Evolutionary conservation across 2,113 vertebrate genomes (phyloP), one percentile per base, ranked within the genome.

Genomic region (Seriola rivoliana): DNA sequence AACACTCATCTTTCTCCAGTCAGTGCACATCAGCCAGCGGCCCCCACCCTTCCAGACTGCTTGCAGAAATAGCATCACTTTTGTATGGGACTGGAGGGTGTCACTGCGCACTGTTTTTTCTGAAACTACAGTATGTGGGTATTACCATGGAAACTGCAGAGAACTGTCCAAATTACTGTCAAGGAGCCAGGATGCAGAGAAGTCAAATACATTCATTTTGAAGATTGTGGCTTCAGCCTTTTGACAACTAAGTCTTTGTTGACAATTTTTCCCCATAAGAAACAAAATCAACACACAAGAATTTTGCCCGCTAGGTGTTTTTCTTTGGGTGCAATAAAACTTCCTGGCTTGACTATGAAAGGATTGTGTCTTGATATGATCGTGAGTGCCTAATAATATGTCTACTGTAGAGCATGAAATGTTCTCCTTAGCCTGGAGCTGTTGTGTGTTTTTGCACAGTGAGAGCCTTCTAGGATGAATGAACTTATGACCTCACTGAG

Each of bases 81-180:
- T 65, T 75, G 29, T 73, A 66, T 85, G 63, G 75, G 63, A 82
- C 79, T 67, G 74, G 55, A 63, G 83, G 59, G 71, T 79, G 50
- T 55, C 68, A 65, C 1, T 57, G 60, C 69, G 78, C 70, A 69
- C 29, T 0, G 23, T 55, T 85, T 66, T 78, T 80, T 80, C 76
- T 69, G 50, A 74, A 85, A 78, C 48, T 84, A 78, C 85, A 70
- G 63, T 66, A 64, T 87, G 70, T 84, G 63, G 73, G 60, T 80
- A 87, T 92, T 84, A 82, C 89, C 88, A 92, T 90, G 82, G 91
- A 91, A 91, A 92, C 87, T 76, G 78, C 44, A 71, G 58, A 64
- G 74, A 72, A 78, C 69, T 87, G 79, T 82, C 68, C 80, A 89
- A 84, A 81, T 80, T 82, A 52, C 44, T 82, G 75, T 80, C 59